These are phyloP conservation scores for Myathropa florea DNA, from an alignment of 2,888 invertebrate species.

Conservation along the genomic window DNA sequence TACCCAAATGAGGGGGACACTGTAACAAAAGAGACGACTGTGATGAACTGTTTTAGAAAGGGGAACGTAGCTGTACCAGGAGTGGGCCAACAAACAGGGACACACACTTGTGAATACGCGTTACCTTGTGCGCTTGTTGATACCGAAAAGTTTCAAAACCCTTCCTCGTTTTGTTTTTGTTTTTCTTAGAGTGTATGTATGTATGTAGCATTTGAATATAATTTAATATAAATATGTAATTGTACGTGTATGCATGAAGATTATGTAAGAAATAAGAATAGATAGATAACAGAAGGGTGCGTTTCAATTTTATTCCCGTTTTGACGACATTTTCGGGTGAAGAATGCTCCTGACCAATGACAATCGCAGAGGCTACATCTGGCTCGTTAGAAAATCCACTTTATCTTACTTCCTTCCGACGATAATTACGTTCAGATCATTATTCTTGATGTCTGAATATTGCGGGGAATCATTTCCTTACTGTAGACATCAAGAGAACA, in stretches of 20 bases:
- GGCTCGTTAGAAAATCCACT: too few species aligned
- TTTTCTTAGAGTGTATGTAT: neutral
- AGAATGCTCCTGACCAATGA: too few species aligned
- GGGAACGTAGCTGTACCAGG: neutral
- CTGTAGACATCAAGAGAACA: too few species aligned
- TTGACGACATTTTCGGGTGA: neutral
- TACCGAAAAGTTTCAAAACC: neutral
- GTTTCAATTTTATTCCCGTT: neutral
- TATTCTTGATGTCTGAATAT: too few species aligned
- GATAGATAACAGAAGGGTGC: neutral
- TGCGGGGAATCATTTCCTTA: too few species aligned
- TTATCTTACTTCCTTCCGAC: too few species aligned
- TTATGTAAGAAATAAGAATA: neutral
- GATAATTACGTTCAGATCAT: too few species aligned
- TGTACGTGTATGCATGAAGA: neutral
- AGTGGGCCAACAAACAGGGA: neutral
- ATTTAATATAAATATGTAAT: neutral
- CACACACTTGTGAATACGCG: neutral
- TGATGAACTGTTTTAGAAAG: slow-evolving; percentile 41
- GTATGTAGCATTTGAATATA: neutral
- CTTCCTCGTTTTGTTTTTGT: neutral
- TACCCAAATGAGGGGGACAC: slow-evolving; percentile 77
- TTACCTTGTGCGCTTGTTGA: slow-evolving; percentile 18
- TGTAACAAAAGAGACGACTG: slow-evolving; percentile 35
- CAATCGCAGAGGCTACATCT: too few species aligned